Evolutionary conservation across 2,113 vertebrate species (phyloP), one percentile per base, ranked within the genome.

Genomic region (Pachypanchax playfairii): DNA sequence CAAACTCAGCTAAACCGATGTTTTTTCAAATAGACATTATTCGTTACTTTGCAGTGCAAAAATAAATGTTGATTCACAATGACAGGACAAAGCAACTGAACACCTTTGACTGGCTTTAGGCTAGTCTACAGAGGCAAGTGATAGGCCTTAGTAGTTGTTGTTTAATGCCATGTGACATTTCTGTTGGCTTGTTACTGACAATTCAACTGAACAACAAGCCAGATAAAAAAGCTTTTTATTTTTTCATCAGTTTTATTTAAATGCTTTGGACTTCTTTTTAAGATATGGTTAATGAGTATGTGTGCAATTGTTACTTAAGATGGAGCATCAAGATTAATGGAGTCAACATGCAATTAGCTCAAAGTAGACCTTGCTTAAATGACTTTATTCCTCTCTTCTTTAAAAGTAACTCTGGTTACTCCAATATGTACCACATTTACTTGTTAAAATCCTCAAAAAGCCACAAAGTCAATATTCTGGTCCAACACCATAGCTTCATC

Each of bases 301-400:
- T 31, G 51, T 44, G 35, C 15, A 77, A 63, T 59, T 61, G 53
- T 47, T 28, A 28, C 70, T 79, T 82, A 69, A 59, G 69, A 63
- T 72, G 18, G 66, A 78, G 62, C 56, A 75, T 84, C 72, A 74
- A 77, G 85, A 84, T 84, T 87, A 86, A 88, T 84, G 74, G 87
- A 81, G 76, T 78, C 80, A 65, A 73, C 31, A 12, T 76, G 70
- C 83, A 81, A 78, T 86, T 85, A 86, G 62, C 67, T 75, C 33
- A 67, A 73, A 79, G 72, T 69, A 35, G 69, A 71, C 79, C 55
- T 83, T 73, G 75, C 49, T 60, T 71, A 64, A 61, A 42, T 61
- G 60, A 50, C 61, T 66, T 28, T 24, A n/a, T n/a, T n/a, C n/a
- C 64, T 38, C 7, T 38, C 54, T 44, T 47, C 73, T 69, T 73